Base-by-base conservation (phyloP, 1,140 invertebrate species). In the Sminthurinus signatus region DNA sequence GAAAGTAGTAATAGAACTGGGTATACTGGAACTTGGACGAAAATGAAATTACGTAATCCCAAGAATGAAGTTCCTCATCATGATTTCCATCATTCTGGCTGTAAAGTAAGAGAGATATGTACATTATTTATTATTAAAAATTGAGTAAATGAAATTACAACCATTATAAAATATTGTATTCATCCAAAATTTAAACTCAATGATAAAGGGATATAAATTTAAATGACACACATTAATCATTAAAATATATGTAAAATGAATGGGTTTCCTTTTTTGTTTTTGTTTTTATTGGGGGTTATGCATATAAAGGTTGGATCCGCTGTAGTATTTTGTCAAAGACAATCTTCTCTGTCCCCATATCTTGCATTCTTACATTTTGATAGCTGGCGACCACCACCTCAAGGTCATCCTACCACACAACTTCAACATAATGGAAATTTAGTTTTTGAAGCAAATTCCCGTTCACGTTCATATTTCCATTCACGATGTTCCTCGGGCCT, bases 11-110 rank as follows among this genome's bases (percentile, higher is more conserved):
- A 43, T 17, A 17, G 28, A 36, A 39, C 77, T 76, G 68, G 76
- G 76, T 59, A 67, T 73, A 39, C 79, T 55, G 95, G 91, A 88
- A 83, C 78, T 31, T 97, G 93, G 93, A 84, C 81, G 71, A 82
- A 86, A 75, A 79, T 96, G 25, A 82, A 80, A 55, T 82, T 95
- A 17, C 78, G 81, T 60, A 86, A 89, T 75, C 82, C 84, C 70
- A 84, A 89, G 73, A 86, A 85, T 78, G 85, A 17, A n/a, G 43
- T 51, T n/a, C 51, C 46, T 15, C 86, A 85, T 78, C 85, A 62
- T 63, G 67, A 65, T 60, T 72, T 72, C 57, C 70, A 72, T 62
- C 69, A 72, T 42, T 89, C 91, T 64, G 90, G 89, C 60, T 93
- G 91, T 76, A 89, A 86, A 76, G 87, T 91, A 36, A 8, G 32